Conservation (phyloP, 2,113 vertebrate genomes). For the Tragelaphus strepsiceros region DNA sequence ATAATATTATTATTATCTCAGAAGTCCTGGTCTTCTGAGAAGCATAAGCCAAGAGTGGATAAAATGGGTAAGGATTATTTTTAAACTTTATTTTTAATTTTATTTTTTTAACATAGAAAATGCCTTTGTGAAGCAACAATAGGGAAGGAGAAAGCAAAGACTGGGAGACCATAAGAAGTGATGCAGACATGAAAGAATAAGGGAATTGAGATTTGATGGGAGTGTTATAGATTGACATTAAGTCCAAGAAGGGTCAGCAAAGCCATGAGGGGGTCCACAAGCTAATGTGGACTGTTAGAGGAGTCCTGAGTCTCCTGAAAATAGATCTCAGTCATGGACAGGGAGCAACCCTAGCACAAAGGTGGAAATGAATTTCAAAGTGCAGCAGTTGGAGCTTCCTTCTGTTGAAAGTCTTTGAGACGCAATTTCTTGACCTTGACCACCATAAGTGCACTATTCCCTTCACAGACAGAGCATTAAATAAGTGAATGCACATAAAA, state of each 20-base stretch:
- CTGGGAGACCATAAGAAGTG: too few species aligned
- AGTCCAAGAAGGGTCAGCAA: not conserved
- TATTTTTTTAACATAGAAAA: not conserved
- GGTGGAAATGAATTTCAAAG: not conserved
- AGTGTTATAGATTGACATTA: rapidly evolving
- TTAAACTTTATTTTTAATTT: not conserved
- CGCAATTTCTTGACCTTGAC: not conserved
- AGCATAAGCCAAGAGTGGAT: not conserved
- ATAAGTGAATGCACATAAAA: not conserved
- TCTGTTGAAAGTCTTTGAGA: not conserved
- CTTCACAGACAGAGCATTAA: not conserved
- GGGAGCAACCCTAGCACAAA: not conserved
- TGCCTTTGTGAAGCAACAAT: too few species aligned
- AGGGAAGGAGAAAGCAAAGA: too few species aligned
- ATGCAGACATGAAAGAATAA: not conserved
- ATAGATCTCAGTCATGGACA: not conserved
- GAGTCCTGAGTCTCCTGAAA: not conserved
- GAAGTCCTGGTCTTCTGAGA: not conserved
- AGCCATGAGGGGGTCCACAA: not conserved
- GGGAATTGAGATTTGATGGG: not conserved
- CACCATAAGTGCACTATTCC: not conserved
- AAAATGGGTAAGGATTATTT: not conserved
- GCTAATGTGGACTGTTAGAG: not conserved
- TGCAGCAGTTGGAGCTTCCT: not conserved
- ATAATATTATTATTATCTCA: not conserved